Evolutionary conservation across 2,888 invertebrate species (phyloP).

Genomic region (Cerastoderma edule): DNA sequence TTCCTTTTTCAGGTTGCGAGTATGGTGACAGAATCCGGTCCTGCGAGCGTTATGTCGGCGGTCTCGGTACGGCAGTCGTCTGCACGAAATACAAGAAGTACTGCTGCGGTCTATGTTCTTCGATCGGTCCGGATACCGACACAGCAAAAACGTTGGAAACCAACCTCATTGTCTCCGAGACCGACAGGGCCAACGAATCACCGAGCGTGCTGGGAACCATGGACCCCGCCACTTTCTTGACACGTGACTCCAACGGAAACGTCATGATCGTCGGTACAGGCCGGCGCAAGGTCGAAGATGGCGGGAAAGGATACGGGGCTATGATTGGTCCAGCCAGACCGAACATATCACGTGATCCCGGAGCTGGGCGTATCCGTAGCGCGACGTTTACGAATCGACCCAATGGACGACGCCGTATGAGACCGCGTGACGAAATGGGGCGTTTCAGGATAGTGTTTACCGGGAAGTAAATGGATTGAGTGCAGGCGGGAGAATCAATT

Average conservation of each 20-base stretch:
- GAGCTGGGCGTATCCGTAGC: background rate
- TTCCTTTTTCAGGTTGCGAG: constrained; percentile 67
- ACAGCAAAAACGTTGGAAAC: background rate
- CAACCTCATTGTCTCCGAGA: background rate
- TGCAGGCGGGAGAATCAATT: no score
- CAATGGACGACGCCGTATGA: no score
- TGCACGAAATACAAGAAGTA: constrained; percentile 43
- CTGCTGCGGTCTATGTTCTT: constrained; percentile 47
- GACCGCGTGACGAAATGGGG: no score
- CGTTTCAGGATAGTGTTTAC: no score
- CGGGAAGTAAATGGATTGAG: no score
- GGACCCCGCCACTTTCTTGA: constrained; percentile 3
- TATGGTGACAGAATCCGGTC: constrained; percentile 71
- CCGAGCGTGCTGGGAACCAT: background rate
- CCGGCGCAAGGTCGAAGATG: background rate
- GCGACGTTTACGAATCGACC: no score
- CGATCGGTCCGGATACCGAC: background rate
- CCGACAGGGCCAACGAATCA: background rate
- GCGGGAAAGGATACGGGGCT: background rate
- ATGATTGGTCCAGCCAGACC: background rate
- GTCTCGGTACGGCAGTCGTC: constrained; percentile 36
- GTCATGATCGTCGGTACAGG: constrained; percentile 20
- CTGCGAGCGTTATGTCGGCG: constrained; percentile 52
- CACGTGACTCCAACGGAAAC: constrained; percentile 20
- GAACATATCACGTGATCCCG: background rate